These are phyloP conservation scores for Watsonalla binaria DNA, from an alignment of 2,888 invertebrate species.

Conservation along the genomic window DNA sequence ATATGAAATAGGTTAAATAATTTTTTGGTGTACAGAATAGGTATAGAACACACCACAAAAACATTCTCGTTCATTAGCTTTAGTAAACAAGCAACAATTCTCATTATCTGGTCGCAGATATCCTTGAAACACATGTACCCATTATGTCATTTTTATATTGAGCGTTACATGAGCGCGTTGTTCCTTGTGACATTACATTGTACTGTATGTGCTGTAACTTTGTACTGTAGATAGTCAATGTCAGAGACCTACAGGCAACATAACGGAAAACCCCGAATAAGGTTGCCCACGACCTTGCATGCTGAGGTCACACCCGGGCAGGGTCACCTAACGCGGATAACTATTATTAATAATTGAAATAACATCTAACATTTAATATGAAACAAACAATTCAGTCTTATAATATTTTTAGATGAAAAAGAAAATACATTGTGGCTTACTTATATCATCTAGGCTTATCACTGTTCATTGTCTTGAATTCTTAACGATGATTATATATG, in stretches of 20 bases:
- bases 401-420: not conserved
- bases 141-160: constrained; percentile 24
- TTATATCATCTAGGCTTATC: too few relatives aligned
- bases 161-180: constrained; percentile 24
- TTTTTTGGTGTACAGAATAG: not conserved
- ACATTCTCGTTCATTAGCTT: constrained; percentile 1
- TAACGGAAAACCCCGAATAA: constrained; percentile 58
- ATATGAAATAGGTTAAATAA: not conserved
- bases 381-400: not conserved
- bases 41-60: not conserved
- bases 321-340: constrained; percentile 19
- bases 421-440: too few relatives aligned
- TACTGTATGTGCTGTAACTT: constrained; percentile 26
- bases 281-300: constrained; percentile 51
- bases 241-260: constrained; percentile 58
- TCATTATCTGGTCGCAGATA: constrained; percentile 9
- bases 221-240: constrained; percentile 50
- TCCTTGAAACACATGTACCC: constrained; percentile 23
- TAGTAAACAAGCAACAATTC: constrained; percentile 7
- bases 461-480: too few relatives aligned
- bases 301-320: constrained; percentile 47
- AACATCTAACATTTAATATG: too few relatives aligned
- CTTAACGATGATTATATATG: too few relatives aligned
- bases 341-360: not conserved
- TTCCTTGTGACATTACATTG: constrained; percentile 29